These are phyloP conservation scores for Diadophis punctatus DNA, from an alignment of 2,113 vertebrate species.

Conservation along the genomic window DNA sequence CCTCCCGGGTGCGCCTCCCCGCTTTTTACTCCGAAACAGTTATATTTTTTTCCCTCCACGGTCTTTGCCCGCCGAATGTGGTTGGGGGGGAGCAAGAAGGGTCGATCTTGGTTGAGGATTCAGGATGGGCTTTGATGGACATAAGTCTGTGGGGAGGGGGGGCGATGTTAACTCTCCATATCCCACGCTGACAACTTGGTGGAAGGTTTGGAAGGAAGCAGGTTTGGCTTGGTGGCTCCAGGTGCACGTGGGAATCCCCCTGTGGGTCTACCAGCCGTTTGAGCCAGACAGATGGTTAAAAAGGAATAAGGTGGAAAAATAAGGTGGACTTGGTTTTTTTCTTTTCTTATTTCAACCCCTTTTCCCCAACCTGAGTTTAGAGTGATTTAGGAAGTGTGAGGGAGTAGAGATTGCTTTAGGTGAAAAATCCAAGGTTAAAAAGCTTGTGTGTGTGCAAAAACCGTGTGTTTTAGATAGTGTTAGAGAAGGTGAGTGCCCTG, in stretches of 20 bases:
- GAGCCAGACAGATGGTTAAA: neutral
- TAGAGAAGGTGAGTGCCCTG: neutral
- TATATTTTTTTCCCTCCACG: neutral
- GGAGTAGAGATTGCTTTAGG: neutral
- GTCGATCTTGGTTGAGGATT: neutral
- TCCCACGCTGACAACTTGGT: neutral
- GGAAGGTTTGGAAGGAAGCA: neutral
- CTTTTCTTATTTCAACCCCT: neutral
- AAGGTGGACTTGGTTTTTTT: neutral
- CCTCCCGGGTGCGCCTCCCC: neutral
- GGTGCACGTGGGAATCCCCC: neutral
- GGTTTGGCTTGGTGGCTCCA: neutral
- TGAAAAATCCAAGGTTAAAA: neutral
- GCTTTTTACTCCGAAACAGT: neutral
- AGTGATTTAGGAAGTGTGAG: no score
- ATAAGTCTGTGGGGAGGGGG: neutral
- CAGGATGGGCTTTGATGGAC: neutral
- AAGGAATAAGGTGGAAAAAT: no score
- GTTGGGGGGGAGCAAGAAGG: no score
- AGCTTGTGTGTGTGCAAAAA: neutral
- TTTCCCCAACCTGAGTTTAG: neutral
- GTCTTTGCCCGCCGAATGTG: neutral
- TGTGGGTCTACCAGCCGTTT: neutral
- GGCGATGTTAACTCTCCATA: neutral
- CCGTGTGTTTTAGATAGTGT: neutral